Evolutionary conservation across 2,797 vertebrate genomes (phyloP).

Genomic region (Rhadinocentrus ornatus): DNA sequence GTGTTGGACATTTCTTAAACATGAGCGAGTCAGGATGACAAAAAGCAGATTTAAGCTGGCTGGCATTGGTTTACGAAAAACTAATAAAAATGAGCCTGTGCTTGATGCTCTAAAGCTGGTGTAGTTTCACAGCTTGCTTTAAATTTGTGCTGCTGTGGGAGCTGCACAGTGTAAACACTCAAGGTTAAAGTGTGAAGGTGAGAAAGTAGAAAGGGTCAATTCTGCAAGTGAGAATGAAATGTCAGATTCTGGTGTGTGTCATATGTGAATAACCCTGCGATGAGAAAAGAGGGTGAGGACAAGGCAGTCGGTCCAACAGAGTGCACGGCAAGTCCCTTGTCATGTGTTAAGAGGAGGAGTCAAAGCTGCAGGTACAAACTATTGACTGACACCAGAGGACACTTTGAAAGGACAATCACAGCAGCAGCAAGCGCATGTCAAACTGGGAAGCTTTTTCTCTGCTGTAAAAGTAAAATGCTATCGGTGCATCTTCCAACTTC

Average conservation of each 20-base stretch:
- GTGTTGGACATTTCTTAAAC: constrained; percentile 54
- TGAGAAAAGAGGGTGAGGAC: constrained; percentile 26
- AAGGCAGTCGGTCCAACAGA: constrained; percentile 40
- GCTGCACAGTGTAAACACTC: constrained; percentile 41
- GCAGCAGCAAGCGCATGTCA: constrained; percentile 21
- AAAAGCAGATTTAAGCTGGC: constrained; percentile 35
- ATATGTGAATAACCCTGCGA: constrained; percentile 62
- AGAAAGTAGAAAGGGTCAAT: constrained; percentile 30
- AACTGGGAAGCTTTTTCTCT: not conserved
- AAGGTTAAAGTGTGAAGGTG: constrained; percentile 56
- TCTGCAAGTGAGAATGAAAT: constrained; percentile 63
- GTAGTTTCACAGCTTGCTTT: constrained; percentile 20
- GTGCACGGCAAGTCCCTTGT: constrained; percentile 60
- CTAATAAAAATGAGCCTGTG: constrained; percentile 44
- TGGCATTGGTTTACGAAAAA: constrained; percentile 26
- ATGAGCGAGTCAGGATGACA: constrained; percentile 10
- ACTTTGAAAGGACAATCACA: constrained; percentile 53
- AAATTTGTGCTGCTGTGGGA: constrained; percentile 34
- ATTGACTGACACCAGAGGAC: constrained; percentile 76
- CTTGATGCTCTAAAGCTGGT: not conserved
- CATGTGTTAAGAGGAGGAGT: constrained; percentile 58
- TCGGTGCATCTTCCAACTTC: not conserved
- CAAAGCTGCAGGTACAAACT: constrained; percentile 65
- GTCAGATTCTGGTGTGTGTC: constrained; percentile 64
- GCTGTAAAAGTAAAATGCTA: not conserved